These are phyloP conservation scores for Palythoa caribaeorum DNA, from an alignment of 92 coral and sea anemone genomes.

Conservation along the genomic window DNA sequence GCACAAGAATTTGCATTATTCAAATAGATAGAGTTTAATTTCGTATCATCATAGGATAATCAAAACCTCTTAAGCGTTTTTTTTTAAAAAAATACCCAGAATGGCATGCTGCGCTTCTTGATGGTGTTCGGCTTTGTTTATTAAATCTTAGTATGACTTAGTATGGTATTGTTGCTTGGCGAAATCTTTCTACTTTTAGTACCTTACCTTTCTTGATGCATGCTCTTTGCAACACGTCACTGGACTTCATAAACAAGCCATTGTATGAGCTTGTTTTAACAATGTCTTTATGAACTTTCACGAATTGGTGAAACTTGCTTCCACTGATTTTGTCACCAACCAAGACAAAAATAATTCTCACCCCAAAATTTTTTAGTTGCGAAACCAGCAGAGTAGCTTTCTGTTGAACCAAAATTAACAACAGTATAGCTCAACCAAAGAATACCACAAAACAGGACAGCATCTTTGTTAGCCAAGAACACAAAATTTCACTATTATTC, in stretches of 20 bases:
- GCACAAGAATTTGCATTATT: too few relatives aligned
- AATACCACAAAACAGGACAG: neutral
- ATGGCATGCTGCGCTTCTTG: too few relatives aligned
- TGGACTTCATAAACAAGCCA: conserved; percentile 6
- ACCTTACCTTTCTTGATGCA: conserved; percentile 16
- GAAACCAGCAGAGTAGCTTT: neutral
- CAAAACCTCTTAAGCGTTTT: too few relatives aligned
- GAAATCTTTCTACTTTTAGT: neutral
- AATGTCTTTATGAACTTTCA: conserved; percentile 12
- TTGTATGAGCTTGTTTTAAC: neutral
- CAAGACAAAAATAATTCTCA: conserved; percentile 9
- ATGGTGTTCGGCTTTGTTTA: too few relatives aligned
- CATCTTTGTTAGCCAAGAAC: neutral
- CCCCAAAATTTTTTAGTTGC: conserved; percentile 7
- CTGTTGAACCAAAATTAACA: neutral
- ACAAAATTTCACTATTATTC: too few relatives aligned
- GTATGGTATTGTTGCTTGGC: too few relatives aligned
- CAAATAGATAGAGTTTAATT: too few relatives aligned
- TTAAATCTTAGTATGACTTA: too few relatives aligned
- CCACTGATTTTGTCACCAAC: neutral
- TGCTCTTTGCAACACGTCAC: neutral
- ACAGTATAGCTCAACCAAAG: neutral
- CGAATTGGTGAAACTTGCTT: neutral
- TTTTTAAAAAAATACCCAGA: too few relatives aligned
- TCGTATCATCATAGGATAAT: too few relatives aligned